These are phyloP conservation scores for Paralichthys olivaceus DNA, from an alignment of 2,113 vertebrate species.

Conservation along the genomic window DNA sequence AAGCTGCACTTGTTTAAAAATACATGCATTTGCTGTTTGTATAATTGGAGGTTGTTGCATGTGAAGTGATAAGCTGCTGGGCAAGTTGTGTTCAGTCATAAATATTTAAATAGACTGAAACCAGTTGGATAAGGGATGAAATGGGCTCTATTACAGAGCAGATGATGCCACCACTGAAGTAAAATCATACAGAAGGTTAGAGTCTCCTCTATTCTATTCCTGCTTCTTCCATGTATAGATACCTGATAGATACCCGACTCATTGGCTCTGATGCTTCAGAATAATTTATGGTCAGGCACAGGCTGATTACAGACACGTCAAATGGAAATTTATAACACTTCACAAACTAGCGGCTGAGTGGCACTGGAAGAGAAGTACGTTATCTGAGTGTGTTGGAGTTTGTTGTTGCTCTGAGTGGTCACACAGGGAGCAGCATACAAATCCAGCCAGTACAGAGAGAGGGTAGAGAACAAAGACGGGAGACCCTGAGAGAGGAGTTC, in stretches of 20 bases:
- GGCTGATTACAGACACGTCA: not conserved
- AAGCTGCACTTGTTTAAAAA: not conserved
- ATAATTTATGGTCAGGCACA: not conserved
- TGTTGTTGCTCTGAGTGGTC: no score
- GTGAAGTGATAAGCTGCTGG: not conserved
- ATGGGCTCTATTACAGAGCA: not conserved
- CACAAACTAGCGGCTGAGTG: no score
- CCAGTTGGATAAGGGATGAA: not conserved
- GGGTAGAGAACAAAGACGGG: not conserved
- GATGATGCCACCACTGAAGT: no score
- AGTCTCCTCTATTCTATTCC: not conserved
- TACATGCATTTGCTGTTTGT: not conserved
- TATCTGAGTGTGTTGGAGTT: not conserved
- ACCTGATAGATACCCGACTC: not conserved
- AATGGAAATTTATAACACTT: not conserved
- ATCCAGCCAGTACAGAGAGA: not conserved
- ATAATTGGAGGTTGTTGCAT: not conserved
- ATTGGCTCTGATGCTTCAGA: no score
- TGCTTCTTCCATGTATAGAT: not conserved
- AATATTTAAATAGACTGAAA: not conserved
- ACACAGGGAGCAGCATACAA: no score
- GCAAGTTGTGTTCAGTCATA: no score
- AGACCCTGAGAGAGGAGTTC: no score
- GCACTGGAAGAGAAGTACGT: not conserved
- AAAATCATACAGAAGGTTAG: no score